Evolutionary conservation across 1,140 invertebrate species (phyloP).

Genomic region (Diprion similis): DNA sequence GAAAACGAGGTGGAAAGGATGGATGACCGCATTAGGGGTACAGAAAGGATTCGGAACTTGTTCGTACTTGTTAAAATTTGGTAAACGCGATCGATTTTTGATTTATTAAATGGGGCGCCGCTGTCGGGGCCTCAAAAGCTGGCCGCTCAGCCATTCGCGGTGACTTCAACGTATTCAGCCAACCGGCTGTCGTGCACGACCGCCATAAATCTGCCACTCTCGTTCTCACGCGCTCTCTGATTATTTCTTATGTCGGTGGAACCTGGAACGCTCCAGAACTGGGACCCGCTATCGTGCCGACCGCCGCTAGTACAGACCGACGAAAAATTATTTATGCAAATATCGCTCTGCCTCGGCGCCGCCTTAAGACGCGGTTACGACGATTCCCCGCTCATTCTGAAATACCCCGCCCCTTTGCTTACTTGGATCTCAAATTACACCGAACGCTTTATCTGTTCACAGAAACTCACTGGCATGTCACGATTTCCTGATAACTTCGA

Average conservation of each 20-base stretch:
- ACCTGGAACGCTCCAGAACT: constrained; percentile 12
- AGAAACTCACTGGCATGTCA: too few species aligned
- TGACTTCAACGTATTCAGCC: constrained; percentile 40
- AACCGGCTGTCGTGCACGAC: constrained; percentile 49
- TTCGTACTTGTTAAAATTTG: too few species aligned
- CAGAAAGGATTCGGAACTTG: too few species aligned
- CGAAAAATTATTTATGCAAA: constrained; percentile 1
- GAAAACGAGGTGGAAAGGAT: too few species aligned
- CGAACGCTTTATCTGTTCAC: too few species aligned
- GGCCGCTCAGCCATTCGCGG: constrained; percentile 32
- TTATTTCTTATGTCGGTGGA: constrained; percentile 43
- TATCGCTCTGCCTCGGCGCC: not conserved
- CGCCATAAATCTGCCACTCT: constrained; percentile 55
- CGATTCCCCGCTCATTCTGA: not conserved
- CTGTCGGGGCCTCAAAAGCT: not conserved
- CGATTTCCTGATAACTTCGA: too few species aligned
- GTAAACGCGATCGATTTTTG: too few species aligned
- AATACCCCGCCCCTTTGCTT: too few species aligned
- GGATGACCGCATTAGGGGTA: too few species aligned
- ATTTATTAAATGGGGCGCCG: too few species aligned
- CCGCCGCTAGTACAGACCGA: not conserved
- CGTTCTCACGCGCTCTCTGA: constrained; percentile 45
- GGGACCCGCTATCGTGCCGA: constrained; percentile 43
- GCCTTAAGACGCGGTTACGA: not conserved
- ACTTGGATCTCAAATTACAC: too few species aligned